Evolutionary conservation across 2,888 invertebrate species (phyloP).

Genomic region (Lasioglossum leucozonium): DNA sequence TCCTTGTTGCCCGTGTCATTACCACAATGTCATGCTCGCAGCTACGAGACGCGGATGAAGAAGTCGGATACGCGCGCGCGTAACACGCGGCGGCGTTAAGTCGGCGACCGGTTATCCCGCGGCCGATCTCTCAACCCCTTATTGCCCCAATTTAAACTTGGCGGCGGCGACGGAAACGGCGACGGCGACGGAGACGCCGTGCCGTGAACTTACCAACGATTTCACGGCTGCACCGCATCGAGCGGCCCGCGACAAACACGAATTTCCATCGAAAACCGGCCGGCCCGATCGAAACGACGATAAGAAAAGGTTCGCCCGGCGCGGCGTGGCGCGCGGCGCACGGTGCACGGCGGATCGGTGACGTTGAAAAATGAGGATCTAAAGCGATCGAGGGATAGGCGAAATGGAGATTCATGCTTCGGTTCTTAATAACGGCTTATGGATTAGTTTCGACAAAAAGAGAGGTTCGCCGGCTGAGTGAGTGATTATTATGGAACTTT

Average conservation of each 20-base stretch:
- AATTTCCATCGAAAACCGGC: background rate
- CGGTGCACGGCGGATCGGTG: background rate
- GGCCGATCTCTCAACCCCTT: background rate
- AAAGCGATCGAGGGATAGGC: background rate
- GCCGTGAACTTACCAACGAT: background rate
- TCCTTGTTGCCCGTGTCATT: constrained; percentile 58
- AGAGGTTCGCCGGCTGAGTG: background rate
- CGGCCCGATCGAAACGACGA: background rate
- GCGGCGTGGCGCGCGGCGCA: background rate
- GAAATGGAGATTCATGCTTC: background rate
- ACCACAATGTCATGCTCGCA: constrained; percentile 68
- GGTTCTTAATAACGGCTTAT: constrained; percentile 12
- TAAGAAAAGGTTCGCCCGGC: background rate
- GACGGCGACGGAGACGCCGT: too few species aligned
- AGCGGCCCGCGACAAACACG: background rate
- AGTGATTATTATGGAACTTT: constrained; percentile 8
- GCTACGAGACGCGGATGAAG: constrained; percentile 45
- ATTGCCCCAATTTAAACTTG: background rate
- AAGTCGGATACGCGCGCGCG: constrained; percentile 53
- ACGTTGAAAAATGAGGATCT: constrained; percentile 7
- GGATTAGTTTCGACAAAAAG: constrained; percentile 1
- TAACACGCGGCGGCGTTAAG: constrained; percentile 26
- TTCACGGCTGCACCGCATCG: constrained; percentile 16
- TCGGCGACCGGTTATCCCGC: background rate
- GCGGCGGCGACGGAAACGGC: background rate